Evolutionary conservation across 2,113 vertebrate species (phyloP), one percentile per base, ranked within the genome.

Genomic region (Alosa alosa): DNA sequence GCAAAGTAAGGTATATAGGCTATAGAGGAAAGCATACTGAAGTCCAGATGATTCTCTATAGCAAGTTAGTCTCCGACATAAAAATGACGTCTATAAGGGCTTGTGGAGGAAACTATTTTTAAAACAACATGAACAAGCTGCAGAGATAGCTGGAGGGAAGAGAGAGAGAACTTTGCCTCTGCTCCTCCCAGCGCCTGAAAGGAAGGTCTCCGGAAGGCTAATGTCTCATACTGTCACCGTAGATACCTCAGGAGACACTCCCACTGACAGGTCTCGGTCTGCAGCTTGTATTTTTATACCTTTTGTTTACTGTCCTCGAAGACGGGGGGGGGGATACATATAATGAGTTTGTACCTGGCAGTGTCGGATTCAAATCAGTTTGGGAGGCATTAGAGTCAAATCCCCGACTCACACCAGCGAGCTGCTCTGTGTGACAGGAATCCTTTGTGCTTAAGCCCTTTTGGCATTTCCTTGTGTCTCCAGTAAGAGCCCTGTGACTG

Each of bases 71-170:
- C 47, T 84, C 81, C 82, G 52, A 90, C 85, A 85, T 90, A 89
- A 90, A 82, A 86, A 86, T 6, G 88, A 87, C 49, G 82, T 85
- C 88, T 91, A 89, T 90, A 83, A 91, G 78, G 52, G 55, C 87
- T 89, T 78, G 39, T 81, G 20, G 25, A 31, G 64, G 82, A 82
- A 78, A 52, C 88, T 91, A 88, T 90, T 93, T 91, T 89, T 91
- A 89, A 92, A 82, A 64, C 82, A 1, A 81, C 82, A 13, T 75
- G 82, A 82, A 83, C 88, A 81, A 60, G 36, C 49, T 82, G 78
- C 82, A 83, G 55, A 89, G 81, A 88, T 7, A 72, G 4, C 25
- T 6, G 25, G 0, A 75, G 31, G 5, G 31, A 39, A 44, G 20
- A 64, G 83, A 60, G 10, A 52, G 44, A 31, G 31, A 78, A 31